Conservation (phyloP, 2,888 invertebrate species). For the Celastrina argiolus region DNA sequence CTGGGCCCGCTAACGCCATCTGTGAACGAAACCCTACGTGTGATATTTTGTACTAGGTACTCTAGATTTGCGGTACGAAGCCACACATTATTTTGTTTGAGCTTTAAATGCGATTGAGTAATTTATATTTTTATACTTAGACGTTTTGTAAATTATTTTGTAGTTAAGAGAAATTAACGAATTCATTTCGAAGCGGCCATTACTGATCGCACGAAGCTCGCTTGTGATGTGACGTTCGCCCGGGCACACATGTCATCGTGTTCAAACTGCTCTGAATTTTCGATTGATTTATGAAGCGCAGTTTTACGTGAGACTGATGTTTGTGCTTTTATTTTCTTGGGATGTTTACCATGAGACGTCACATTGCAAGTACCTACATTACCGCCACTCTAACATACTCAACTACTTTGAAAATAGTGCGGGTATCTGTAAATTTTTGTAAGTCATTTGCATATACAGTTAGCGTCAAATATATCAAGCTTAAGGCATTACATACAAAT, state of each 20-base stretch:
- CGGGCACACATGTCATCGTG: neutral
- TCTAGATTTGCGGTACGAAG: slow-evolving; percentile 65
- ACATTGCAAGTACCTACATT: slow-evolving; percentile 1
- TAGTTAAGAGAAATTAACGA: slow-evolving; percentile 49
- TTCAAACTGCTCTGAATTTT: neutral
- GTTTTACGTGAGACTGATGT: neutral
- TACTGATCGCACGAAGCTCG: slow-evolving; percentile 12
- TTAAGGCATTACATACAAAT: neutral
- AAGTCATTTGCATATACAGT: slow-evolving; percentile 40
- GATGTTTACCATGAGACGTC: neutral
- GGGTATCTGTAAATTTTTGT: slow-evolving; percentile 45
- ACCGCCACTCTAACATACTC: slow-evolving; percentile 33
- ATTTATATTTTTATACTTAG: slow-evolving; percentile 70
- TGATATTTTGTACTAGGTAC: slow-evolving; percentile 70
- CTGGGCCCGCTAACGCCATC: slow-evolving; percentile 38
- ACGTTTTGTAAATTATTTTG: slow-evolving; percentile 70
- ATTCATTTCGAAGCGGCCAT: slow-evolving; percentile 27
- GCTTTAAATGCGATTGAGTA: slow-evolving; percentile 52
- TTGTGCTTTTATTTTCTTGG: neutral
- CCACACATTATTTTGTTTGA: slow-evolving; percentile 54
- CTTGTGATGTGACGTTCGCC: slow-evolving; percentile 12
- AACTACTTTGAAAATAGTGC: slow-evolving; percentile 37
- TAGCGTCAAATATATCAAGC: neutral
- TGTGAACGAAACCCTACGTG: slow-evolving; percentile 59
- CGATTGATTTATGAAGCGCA: neutral